Percentiles rank a stretch among this genome's conserved stretches.
Evolutionary conservation across 2,113 vertebrate genomes (phyloP).

Genomic region (Proterorhinus semilunaris): DNA sequence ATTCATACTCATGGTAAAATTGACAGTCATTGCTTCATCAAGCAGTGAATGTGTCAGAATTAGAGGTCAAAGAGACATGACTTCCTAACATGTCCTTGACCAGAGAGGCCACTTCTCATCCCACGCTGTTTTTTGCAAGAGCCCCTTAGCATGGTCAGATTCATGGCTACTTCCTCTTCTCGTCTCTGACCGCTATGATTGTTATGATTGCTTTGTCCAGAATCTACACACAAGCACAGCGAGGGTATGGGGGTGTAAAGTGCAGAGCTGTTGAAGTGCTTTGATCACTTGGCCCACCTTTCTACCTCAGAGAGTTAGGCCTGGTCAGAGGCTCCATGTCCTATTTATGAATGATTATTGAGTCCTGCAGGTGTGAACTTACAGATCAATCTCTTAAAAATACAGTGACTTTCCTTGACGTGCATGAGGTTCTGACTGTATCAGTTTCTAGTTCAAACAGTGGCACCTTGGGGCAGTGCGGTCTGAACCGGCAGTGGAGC

Average conservation of each 20-base stretch:
- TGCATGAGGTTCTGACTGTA: constrained; percentile 59
- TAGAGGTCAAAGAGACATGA: constrained; percentile 69
- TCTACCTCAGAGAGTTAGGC: constrained; percentile 58
- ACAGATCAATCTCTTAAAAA: constrained; percentile 58
- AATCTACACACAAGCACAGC: constrained; percentile 23
- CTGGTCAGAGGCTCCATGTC: constrained; percentile 25
- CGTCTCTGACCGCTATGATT: constrained; percentile 69
- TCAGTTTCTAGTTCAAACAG: constrained; percentile 72
- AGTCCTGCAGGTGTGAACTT: constrained; percentile 62
- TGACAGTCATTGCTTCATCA: constrained; percentile 51
- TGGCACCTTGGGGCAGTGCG: constrained; percentile 67
- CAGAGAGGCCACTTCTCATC: constrained; percentile 55
- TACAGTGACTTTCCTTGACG: constrained; percentile 52
- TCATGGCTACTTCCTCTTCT: constrained; percentile 56
- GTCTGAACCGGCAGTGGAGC: constrained; percentile 54
- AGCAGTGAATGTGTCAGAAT: constrained; percentile 53
- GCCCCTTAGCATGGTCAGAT: constrained; percentile 63
- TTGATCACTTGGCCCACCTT: constrained; percentile 63
- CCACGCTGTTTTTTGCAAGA: constrained; percentile 29
- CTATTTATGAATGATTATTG: constrained; percentile 41
- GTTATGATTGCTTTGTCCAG: constrained; percentile 48
- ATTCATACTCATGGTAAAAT: constrained; percentile 58
- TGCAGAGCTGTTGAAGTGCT: constrained; percentile 55
- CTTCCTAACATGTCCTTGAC: constrained; percentile 73
- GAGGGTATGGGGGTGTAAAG: constrained; percentile 59